phyloP scores from a whole-genome alignment of 2,113 vertebrate species.

The Vulpes lagopus region DNA sequence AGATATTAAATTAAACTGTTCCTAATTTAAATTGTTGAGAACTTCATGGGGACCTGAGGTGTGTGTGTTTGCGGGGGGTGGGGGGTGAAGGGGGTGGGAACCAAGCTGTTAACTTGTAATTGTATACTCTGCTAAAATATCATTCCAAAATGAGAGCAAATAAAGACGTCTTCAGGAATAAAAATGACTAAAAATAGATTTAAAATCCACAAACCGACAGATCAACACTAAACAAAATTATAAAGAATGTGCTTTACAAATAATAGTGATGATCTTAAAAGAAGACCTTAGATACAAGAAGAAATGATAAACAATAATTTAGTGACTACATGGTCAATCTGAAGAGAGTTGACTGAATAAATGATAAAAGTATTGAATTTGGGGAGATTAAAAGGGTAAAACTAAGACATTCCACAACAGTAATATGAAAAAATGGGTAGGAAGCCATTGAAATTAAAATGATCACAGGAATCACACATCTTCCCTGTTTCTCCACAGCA shows the following conservation, averaged over 20 bases:
- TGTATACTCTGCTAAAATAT: background rate
- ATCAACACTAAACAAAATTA: background rate
- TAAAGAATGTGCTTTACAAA: background rate
- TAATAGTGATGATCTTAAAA: background rate
- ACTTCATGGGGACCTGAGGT: background rate
- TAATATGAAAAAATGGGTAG: background rate
- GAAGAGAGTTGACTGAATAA: background rate
- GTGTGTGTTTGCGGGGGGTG: too few species aligned
- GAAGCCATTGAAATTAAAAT: background rate
- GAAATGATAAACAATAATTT: background rate
- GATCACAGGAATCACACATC: background rate
- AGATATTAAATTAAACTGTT: conserved; percentile 3
- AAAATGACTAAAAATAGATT: background rate
- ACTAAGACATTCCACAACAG: background rate
- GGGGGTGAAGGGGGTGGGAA: background rate
- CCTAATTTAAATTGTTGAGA: background rate
- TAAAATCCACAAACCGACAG: background rate
- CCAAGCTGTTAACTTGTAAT: background rate
- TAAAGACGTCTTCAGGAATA: background rate
- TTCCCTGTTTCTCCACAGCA: background rate
- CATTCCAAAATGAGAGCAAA: background rate
- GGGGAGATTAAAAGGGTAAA: background rate
- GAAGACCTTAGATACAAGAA: background rate
- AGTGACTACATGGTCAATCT: background rate
- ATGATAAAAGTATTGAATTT: background rate